Base-by-base conservation (phyloP, 2,888 invertebrate genomes). In the Octonoba sinensis region DNA sequence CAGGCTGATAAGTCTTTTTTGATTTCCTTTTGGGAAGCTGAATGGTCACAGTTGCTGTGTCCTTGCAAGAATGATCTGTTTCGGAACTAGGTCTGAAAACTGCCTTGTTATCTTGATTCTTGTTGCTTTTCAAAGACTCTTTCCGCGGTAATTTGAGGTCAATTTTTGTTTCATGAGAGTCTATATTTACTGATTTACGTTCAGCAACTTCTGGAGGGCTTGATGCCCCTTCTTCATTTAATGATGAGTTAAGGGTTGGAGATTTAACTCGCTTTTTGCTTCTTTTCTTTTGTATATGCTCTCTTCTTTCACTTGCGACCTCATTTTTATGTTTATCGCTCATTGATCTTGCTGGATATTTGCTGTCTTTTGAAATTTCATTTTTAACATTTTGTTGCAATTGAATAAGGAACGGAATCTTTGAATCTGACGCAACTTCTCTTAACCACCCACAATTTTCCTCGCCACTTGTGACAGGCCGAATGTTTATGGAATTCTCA, bases 381-480 rank as follows among this genome's bases (percentile, higher is more conserved):
- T 46, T 51, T 27, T 6, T 15, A 0, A 22, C 13, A 15, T 44
- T 27, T 16, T 56, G 36, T 27, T 73, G 73, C 3, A 62, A 27
- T 16, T 79, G 36, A 22, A 73, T 20, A 22, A 73, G 59, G 18
- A 72, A 18, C 0, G 79, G 79, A 18, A 79, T 73, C 57, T 79
- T 79, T 0, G 79, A 79, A 69, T 79, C 79, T 0, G 79, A 79
- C 0, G 79, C 60, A 16, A 73, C 72, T 54, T 79, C 79, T 64
- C 79, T 54, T 2, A 79, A 11, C 18, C 64, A 66, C 22, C 51
- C 65, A 13, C 20, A 65, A 20, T 71, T 20, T 12, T 36, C n/a
- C 22, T n/a, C 8, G 18, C 18, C 18, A 24, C 20, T 44, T 6
- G 18, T 1, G 2, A 62, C 6, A 12, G 44, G n/a, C 27, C 4